Base-by-base conservation (phyloP, 30 jellyfish, hydroid and myxozoan species). In the Hydractinia echinata region DNA sequence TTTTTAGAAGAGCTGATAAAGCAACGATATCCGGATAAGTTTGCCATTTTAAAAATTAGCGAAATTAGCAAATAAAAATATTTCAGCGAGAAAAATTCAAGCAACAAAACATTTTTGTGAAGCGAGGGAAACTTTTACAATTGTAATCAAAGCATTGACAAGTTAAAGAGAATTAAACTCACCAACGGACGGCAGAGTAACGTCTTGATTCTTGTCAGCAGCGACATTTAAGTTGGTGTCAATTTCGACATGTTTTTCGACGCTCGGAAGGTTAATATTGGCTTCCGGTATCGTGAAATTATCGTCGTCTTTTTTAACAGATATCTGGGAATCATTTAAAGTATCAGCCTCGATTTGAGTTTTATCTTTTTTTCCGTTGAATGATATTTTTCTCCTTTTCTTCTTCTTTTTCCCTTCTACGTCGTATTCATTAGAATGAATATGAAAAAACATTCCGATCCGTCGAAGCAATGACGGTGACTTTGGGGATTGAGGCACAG, bases 371-470 rank as follows among this genome's bases (percentile, higher is more conserved):
- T 56, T 77, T 10, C 76, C 76, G 3, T 10, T n/a, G 15, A 9
- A 19, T 8, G 81, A 71, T 7, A 52, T 50, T 60, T 54, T 77
- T 20, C 61, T 21, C 13, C 61, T 61, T 8, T 61, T 51, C 53
- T 77, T 54, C 60, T 20, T 54, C 48, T 77, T 66, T 20, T 21
- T 55, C 5, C 61, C 61, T 4, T 77, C 85, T 10, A 77, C 61
- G 52, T 77, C 55, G 52, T 77, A 77, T 6, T 30, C 60, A 55
- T 50, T 50, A 10, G 79, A 55, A 54, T 60, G 79, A 61, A 77
- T 54, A 30, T 77, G 85, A 30, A 77, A 77, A 55, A 77, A 77
- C 85, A 77, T 77, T 8, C 81, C 85, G 55, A 77, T 56, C 13
- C 82, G 78, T n/a, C 80, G 78, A 18, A 77, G 15, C 15, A 77